Percentiles rank a stretch among this genome's conserved stretches.
These are phyloP conservation scores for Apeira syringaria DNA, from an alignment of 2,888 invertebrate genomes.

Conservation along the genomic window DNA sequence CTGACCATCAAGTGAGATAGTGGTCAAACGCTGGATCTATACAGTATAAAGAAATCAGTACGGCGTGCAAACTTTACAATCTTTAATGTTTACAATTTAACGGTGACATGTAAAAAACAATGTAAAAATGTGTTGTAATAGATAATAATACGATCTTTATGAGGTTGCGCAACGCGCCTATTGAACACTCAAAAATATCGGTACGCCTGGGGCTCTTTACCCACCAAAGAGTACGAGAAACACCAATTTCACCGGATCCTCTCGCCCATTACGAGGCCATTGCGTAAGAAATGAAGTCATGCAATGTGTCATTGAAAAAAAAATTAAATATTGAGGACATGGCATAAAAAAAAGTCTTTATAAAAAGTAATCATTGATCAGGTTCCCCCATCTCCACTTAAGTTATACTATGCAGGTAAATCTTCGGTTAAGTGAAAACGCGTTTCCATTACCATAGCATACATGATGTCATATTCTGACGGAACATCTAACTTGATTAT, in stretches of 20 bases:
- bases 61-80: too few species aligned
- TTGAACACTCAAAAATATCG: constrained; percentile 19
- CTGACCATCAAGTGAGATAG: too few species aligned
- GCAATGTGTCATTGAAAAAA: constrained; percentile 23
- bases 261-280: constrained; percentile 29
- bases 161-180: constrained; percentile 9
- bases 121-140: constrained; percentile 6
- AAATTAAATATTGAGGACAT: neutral
- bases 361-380: too few species aligned
- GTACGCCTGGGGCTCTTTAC: constrained; percentile 6
- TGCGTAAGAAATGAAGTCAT: constrained; percentile 23
- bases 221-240: constrained; percentile 39
- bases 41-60: too few species aligned
- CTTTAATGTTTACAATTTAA: too few species aligned
- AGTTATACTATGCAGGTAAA: too few species aligned
- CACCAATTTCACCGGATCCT: constrained; percentile 53
- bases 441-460: too few species aligned
- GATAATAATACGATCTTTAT: neutral
- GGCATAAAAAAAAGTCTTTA: neutral
- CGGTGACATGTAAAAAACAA: neutral
- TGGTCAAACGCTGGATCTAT: too few species aligned
- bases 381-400: too few species aligned
- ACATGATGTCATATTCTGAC: too few species aligned
- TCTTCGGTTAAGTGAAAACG: too few species aligned
- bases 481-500: too few species aligned